A percentile compares a stretch with the other conserved stretches of the same genome.
These are phyloP conservation scores for Chalcis sispes DNA, from an alignment of 2,888 invertebrate genomes.

Conservation along the genomic window DNA sequence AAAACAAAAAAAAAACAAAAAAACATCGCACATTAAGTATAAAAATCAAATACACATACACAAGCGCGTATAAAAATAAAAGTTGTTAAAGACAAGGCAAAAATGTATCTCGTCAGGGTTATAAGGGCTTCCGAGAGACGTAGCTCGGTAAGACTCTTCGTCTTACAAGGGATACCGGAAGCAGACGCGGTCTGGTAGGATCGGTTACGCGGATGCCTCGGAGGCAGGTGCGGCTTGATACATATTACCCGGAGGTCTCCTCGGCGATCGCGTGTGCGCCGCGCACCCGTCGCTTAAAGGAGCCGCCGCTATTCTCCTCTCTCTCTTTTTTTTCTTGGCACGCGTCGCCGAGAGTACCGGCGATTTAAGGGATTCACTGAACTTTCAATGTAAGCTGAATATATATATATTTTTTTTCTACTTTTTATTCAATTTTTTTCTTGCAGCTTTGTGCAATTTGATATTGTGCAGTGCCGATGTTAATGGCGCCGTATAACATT, in stretches of 20 bases:
- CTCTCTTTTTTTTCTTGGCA: conserved; percentile 4
- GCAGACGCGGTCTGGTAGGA: conserved; percentile 23
- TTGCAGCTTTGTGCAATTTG: background rate
- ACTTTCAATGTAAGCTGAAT: background rate
- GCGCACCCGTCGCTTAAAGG: conserved; percentile 19
- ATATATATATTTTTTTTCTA: conserved; percentile 1
- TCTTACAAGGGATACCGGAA: no score
- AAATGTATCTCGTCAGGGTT: no score
- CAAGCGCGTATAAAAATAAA: no score
- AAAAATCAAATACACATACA: no score
- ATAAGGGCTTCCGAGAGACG: conserved; percentile 32
- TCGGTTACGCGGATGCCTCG: conserved; percentile 36
- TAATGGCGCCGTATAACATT: no score
- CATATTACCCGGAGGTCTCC: conserved; percentile 36
- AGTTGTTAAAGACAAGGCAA: no score
- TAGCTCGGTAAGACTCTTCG: background rate
- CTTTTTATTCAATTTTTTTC: no score
- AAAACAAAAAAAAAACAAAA: no score
- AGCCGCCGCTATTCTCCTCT: no score
- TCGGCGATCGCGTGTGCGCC: conserved; percentile 29
- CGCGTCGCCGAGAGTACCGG: background rate
- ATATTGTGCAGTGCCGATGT: no score
- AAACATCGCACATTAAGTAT: no score
- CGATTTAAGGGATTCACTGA: conserved; percentile 20
- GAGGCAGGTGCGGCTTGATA: conserved; percentile 38